phyloP scores from a whole-genome alignment of 2,797 vertebrate species.

The Danio choprae region DNA sequence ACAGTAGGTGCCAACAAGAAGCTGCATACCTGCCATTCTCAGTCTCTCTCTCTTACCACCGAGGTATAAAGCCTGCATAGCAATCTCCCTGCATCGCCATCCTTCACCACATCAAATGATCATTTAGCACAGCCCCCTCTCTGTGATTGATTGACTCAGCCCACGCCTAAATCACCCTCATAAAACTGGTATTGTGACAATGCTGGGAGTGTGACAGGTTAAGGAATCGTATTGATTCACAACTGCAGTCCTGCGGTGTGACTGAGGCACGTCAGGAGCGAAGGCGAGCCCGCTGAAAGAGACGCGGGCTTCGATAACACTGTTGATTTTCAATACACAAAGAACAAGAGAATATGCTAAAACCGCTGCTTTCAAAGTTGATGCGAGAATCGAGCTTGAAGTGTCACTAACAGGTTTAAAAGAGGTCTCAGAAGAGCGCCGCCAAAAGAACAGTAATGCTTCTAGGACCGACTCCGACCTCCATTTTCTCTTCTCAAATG shows the following conservation, averaged over 20 bases:
- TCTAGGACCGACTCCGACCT: slow-evolving; percentile 30
- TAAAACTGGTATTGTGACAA: slow-evolving; percentile 62
- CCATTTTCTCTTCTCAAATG: slow-evolving; percentile 47
- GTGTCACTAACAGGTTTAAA: slow-evolving; percentile 51
- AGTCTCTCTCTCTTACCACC: slow-evolving; percentile 42
- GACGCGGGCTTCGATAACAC: slow-evolving; percentile 1
- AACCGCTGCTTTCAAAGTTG: slow-evolving; percentile 44
- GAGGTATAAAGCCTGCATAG: slow-evolving; percentile 51
- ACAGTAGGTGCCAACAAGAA: background rate
- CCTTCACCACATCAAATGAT: slow-evolving; percentile 61
- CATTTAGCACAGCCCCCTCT: slow-evolving; percentile 55
- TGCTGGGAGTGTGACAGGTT: slow-evolving; percentile 62
- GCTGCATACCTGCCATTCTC: background rate
- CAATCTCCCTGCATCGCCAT: slow-evolving; percentile 52
- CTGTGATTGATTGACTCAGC: slow-evolving; percentile 62
- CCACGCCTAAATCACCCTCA: slow-evolving; percentile 62
- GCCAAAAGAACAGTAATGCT: slow-evolving; percentile 40
- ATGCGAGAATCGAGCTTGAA: slow-evolving; percentile 44
- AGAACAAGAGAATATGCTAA: slow-evolving; percentile 35
- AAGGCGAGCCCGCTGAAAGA: slow-evolving; percentile 29
- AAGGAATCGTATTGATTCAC: slow-evolving; percentile 63
- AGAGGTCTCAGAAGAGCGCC: slow-evolving; percentile 34
- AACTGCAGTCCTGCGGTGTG: slow-evolving; percentile 42
- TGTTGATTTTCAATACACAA: slow-evolving; percentile 27
- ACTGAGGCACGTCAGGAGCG: slow-evolving; percentile 23